Base-by-base conservation (phyloP, 37 sponge, comb jelly and placozoan genomes). In the Theonella swinhoei region DNA sequence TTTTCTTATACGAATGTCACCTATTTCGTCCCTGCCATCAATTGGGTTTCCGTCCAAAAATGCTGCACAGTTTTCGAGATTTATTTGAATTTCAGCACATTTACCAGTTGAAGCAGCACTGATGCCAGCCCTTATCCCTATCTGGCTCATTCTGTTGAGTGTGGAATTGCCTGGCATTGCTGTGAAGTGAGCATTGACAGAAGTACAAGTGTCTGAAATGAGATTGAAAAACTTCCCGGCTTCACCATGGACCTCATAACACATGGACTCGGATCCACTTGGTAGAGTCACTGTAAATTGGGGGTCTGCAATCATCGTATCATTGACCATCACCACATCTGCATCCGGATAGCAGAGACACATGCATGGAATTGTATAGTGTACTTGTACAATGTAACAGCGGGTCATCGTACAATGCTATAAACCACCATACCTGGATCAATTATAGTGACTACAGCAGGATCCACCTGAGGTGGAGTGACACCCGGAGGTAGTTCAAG, bases 201-300 rank as follows among this genome's bases (percentile, higher is more conserved):
- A 72, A 23, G 79, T 71, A 67, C 89, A 93, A 7, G 5, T 34
- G 33, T 93, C 93, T 25, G 90, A 89, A 0, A 93, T 75, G 8
- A 93, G 78, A 43, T 83, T 81, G 69, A 83, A 88, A 74, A 41
- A 75, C 20, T 62, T 54, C 59, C 84, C 58, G 0, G 81, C 39
- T 28, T 30, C 14, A 0, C 93, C 93, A 60, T 86, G 87, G 22
- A 93, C 74, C 29, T 93, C 93, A 60, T 79, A 93, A 65, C 93
- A 93, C 14, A 93, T 82, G 8, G 40, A 34, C 14, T 19, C 38
- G 0, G 40, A 69, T 2, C 25, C 39, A 4, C 20, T 5, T 25
- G 11, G 41, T 14, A 70, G 29, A 22, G 89, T 83, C 3, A 84
- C 89, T 22, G 85, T 84, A 58, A 68, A 79, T 25, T 84, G 80